Base-by-base conservation (phyloP, 2,113 vertebrate genomes). In the Merops nubicus region DNA sequence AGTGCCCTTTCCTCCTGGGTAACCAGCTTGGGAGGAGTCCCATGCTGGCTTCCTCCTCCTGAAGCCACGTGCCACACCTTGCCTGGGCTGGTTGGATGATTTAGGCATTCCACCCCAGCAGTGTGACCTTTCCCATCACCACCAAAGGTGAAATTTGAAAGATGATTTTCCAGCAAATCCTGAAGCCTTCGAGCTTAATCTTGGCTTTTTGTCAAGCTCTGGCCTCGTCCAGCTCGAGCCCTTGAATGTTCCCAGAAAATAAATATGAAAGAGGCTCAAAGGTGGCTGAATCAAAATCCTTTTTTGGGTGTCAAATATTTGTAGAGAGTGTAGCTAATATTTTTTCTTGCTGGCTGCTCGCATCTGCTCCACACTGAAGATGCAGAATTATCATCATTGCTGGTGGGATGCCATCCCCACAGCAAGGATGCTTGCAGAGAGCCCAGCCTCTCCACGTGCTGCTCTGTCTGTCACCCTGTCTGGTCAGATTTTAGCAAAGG, bases 131-230 rank as follows among this genome's bases (percentile, higher is more conserved):
- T 95, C 59, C 62, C 76, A 23, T 57, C 33, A 43, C 83, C 84
- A 51, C 91, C 95, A 93, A 88, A 96, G 92, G 95, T 96, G 92
- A 96, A 96, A 89, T 94, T 91, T 93, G 90, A 96, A 93, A 88
- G 70, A 80, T 92, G 95, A 74, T 96, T 96, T 95, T 95, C 78
- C 72, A 56, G 85, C 92, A 95, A 96, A 97, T 96, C 93, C 93
- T 81, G 80, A 56, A 84, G 80, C 88, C 43, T 81, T 91, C 80
- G 42, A 84, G 92, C 93, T 96, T 94, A 94, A 92, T 89, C 94
- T 93, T 93, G 95, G 85, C 85, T 96, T 93, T 93, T 91, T 93
- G 83, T 85, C 51, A 76, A 81, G 88, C 75, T 86, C 88, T 86
- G 77, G 91, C 77, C 85, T 70, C 43, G 85, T 63, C 83, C 76